Base-by-base conservation (phyloP, 2,888 invertebrate species). In the Aphidius colemani region DNA sequence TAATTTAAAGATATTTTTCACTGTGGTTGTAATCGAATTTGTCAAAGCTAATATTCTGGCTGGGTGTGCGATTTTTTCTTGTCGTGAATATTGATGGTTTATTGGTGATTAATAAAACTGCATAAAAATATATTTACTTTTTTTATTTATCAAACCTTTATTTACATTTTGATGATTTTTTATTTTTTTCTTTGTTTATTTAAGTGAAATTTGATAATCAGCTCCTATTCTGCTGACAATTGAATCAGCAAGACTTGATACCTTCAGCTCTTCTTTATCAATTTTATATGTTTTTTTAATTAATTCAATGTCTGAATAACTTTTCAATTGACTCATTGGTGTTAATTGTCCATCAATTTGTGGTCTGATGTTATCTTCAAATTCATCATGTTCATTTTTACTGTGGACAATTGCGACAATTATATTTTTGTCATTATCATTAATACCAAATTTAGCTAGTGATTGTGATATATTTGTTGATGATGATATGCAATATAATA, bases 381-480 rank as follows among this genome's bases (percentile, higher is more conserved):
- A n/a, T 30, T 62, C 59, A 41, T 71, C 68, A 59, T 72, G 67
- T 39, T 81, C 76, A 44, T 77, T 67, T 7, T 67, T 68, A 41
- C 81, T 75, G 48, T 81, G 76, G 62, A 88, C 72, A 1, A 83
- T 71, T 11, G 82, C 83, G 18, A 87, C 78, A 43, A 88, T 68
- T 57, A 87, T 75, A 66, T 84, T 82, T 7, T 73, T 81, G 63
- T 85, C 85, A 2, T 77, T 77, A 61, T 85, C 85, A 53, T 81
- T 78, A 13, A 89, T 85, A 1, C 91, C 90, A 81, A 91, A 91
- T 66, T 84, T 88, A 58, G 78, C 83, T 57, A 92, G 82, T 66
- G 91, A 89, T 69, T 88, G 87, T 5, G 88, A 85, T 68, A 92
- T 92, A 71, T 90, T 90, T 74, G 87, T 89, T 0, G 89, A 87